Conservation (phyloP, 2,113 vertebrate genomes). For the Formicarius rufipectus region DNA sequence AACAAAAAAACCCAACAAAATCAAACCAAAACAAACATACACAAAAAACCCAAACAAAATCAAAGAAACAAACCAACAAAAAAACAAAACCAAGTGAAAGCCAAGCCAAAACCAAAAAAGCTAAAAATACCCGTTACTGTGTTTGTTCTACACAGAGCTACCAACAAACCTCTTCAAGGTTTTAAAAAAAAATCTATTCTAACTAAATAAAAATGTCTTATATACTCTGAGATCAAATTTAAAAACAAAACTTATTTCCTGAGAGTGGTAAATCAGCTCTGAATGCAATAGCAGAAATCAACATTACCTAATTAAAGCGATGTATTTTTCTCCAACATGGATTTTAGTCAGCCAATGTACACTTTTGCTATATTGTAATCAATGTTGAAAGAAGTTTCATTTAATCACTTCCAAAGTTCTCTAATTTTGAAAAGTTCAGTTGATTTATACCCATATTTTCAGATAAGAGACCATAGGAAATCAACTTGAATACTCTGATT, state of each 20-base stretch:
- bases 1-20: not conserved
- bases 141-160: not conserved
- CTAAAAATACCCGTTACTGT: not conserved
- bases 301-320: not conserved
- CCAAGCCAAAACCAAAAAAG: not conserved
- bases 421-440: not conserved
- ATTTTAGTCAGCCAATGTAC: not conserved
- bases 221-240: not conserved
- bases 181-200: not conserved
- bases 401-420: not conserved
- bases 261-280: not conserved
- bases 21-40: not conserved
- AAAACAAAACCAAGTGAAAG: not conserved
- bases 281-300: not conserved
- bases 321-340: not conserved
- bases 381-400: not conserved
- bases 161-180: not conserved
- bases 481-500: not conserved
- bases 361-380: not conserved
- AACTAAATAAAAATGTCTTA: not conserved
- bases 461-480: not conserved
- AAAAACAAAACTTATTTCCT: not conserved
- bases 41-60: not conserved
- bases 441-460: not conserved
- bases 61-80: too few relatives aligned